Evolutionary conservation across 2,113 vertebrate genomes (phyloP).

Genomic region (Pomatostomus ruficeps): DNA sequence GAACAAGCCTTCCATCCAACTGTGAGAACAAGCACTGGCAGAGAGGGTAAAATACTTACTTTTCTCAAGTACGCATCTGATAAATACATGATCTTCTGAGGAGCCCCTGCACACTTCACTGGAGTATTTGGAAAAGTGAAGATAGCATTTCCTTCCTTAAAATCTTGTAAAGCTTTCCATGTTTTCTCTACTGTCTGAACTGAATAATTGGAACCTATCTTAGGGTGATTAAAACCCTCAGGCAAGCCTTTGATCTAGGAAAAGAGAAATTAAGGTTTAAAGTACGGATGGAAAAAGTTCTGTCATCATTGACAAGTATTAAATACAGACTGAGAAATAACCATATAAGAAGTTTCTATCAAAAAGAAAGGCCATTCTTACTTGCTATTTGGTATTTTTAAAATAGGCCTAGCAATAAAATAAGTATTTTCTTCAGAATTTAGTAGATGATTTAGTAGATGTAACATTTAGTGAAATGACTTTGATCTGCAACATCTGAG

Average conservation of each 20-base stretch:
- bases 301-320: neutral
- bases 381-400: neutral
- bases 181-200: slow-evolving; percentile 89
- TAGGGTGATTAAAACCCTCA: slow-evolving; percentile 86
- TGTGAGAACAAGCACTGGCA: neutral
- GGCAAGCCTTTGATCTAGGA: slow-evolving; percentile 92
- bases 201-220: slow-evolving; percentile 97
- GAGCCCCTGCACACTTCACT: slow-evolving; percentile 93
- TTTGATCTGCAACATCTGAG: neutral
- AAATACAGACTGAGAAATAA: slow-evolving; percentile 74
- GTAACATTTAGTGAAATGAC: neutral
- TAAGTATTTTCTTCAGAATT: neutral
- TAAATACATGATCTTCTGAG: slow-evolving; percentile 98
- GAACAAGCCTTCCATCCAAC: neutral
- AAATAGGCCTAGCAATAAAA: neutral
- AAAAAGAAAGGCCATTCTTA: neutral
- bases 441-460: neutral
- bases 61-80: slow-evolving; percentile 88
- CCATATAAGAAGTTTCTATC: neutral
- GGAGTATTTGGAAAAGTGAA: slow-evolving; percentile 93
- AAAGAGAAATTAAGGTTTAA: slow-evolving; percentile 24
- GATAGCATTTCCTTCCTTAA: slow-evolving; percentile 91
- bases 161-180: slow-evolving; percentile 88
- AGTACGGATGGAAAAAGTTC: neutral
- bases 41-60: slow-evolving; percentile 63